Conservation (phyloP, 1,140 invertebrate species). For the Leptinotarsa texana region DNA sequence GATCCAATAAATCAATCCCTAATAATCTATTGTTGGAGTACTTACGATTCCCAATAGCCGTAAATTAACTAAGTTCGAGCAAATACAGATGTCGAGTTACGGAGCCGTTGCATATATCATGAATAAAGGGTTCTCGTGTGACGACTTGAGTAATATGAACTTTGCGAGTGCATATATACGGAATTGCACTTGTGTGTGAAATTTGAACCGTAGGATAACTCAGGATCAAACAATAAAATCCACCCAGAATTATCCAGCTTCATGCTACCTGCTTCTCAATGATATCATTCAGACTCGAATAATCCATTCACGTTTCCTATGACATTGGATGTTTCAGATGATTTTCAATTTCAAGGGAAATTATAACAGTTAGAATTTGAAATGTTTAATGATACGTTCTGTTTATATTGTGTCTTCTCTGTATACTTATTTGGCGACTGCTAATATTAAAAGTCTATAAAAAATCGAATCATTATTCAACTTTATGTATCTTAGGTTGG, state of each 20-base stretch:
- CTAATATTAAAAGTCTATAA: too few relatives aligned
- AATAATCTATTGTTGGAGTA: conserved; percentile 20
- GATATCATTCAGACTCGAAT: background rate
- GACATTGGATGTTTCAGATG: too few relatives aligned
- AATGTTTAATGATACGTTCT: too few relatives aligned
- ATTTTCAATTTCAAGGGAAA: too few relatives aligned
- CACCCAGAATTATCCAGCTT: background rate
- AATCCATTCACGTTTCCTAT: background rate
- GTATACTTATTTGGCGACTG: too few relatives aligned
- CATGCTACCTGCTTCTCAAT: background rate
- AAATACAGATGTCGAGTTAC: conserved; percentile 13
- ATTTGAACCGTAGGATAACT: background rate
- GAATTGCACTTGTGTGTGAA: background rate
- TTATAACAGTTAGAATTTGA: too few relatives aligned
- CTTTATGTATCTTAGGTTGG: too few relatives aligned
- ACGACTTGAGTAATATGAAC: conserved; percentile 1
- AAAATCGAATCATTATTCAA: too few relatives aligned
- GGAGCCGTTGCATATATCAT: conserved; percentile 10
- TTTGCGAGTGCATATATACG: background rate
- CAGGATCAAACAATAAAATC: background rate
- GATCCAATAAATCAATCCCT: conserved; percentile 11
- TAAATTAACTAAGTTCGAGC: conserved; percentile 20
- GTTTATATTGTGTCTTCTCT: too few relatives aligned
- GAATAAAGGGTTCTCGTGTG: background rate
- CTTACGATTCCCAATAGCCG: conserved; percentile 17